Base-by-base conservation (phyloP, 2,113 vertebrate genomes). In the Chaetodon trifascialis region DNA sequence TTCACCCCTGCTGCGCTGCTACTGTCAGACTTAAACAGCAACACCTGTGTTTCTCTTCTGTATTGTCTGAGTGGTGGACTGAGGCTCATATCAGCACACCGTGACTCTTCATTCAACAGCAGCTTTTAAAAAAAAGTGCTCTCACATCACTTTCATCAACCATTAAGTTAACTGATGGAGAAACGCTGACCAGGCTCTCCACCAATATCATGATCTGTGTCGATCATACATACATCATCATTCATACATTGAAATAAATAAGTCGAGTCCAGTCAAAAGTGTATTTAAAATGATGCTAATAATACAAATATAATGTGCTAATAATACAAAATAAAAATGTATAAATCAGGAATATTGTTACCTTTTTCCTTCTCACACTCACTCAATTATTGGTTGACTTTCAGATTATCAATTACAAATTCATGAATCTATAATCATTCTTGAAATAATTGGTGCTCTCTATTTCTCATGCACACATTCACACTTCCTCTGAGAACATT, bases 401-500 rank as follows among this genome's bases (percentile, higher is more conserved):
- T 36, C 11, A 10, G 3, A 15, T 40, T 54, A 17, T 49, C 60
- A 38, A 59, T 38, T n/a, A 51, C 55, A 58, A 62, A 82, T 62
- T 15, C 6, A 82, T 70, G 54, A 59, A 66, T 80, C 42, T 51
- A 2, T 56, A 65, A 74, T 71, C 51, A 36, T 14, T 62, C 25
- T 25, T 21, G 9, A 64, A 86, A 83, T 73, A 40, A 12, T 64
- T 30, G 30, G 17, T 2, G 3, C 46, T 30, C 25, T 55, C 12
- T 49, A 23, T 49, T 11, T 23, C 25, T 64, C 47, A 25, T 0
- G 4, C 19, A 21, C 51, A 49, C 64, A 63, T 44, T 58, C 72
- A 16, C 38, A 25, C 30, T 49, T 83, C 40, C 64, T 79, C 73
- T 15, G 58, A 78, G 79, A 79, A 76, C 60, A 72, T 82, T 85